Evolutionary conservation across 2,888 invertebrate species (phyloP).

Genomic region (Acleris sparsana): DNA sequence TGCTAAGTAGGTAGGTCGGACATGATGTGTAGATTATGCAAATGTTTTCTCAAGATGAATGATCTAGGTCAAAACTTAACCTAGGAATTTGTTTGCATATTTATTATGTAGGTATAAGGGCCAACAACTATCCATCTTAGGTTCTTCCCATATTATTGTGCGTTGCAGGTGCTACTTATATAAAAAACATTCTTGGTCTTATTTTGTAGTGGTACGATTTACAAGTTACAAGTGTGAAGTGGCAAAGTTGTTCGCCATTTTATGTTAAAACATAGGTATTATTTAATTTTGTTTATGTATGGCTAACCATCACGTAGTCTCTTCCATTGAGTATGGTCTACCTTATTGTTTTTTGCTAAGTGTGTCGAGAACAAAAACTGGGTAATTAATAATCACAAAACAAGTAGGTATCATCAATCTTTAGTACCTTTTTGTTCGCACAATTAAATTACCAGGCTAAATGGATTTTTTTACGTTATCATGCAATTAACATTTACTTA

Average conservation of each 20-base stretch:
- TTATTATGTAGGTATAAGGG: constrained; percentile 53
- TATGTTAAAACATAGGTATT: too few relatives aligned
- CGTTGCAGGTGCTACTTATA: too few relatives aligned
- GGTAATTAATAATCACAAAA: constrained; percentile 31
- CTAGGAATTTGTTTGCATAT: constrained; percentile 50
- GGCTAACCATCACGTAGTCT: not conserved
- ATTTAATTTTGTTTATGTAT: too few relatives aligned
- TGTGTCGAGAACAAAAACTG: constrained; percentile 17
- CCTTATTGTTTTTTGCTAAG: constrained; percentile 21
- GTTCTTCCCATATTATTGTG: not conserved
- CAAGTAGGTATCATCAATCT: constrained; percentile 15
- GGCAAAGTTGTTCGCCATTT: too few relatives aligned
- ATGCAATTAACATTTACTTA: too few relatives aligned
- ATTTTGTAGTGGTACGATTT: too few relatives aligned
- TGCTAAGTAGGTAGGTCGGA: not conserved
- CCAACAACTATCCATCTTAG: constrained; percentile 39
- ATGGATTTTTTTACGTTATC: too few relatives aligned
- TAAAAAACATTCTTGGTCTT: too few relatives aligned
- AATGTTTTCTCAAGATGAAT: constrained; percentile 21
- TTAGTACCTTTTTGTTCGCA: constrained; percentile 7
- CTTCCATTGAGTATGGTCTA: constrained; percentile 20
- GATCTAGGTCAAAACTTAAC: constrained; percentile 33
- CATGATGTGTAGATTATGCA: constrained; percentile 11
- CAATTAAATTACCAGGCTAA: not conserved
- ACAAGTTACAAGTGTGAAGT: too few relatives aligned